Evolutionary conservation across 1,140 invertebrate genomes (phyloP), one percentile per base, ranked within the genome.

Genomic region (Aphaenogaster rudis): DNA sequence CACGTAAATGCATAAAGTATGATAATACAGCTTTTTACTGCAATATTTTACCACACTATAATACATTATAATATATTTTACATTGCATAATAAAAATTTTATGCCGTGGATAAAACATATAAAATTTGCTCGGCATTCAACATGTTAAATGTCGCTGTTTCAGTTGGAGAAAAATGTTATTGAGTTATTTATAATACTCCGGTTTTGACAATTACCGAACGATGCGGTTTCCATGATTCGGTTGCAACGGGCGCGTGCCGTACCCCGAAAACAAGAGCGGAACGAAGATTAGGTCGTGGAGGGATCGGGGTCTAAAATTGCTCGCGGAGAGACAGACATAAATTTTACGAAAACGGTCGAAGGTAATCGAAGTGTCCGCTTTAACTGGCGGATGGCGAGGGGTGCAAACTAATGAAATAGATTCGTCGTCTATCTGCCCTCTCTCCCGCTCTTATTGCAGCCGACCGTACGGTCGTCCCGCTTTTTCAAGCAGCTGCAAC

Each of bases 401-500:
- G 76, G 67, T 69, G 59, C n/a, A 66, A 78, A 71, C 71, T 84
- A 89, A 89, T 67, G 72, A 87, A 87, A 89, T 87, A 86, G 74
- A 89, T 89, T 89, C 74, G 80, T 90, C 85, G 33, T 66, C n/a
- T 63, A 57, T 77, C 21, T 59, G 28, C 74, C 39, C 42, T 50
- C 50, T 85, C 63, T 15, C 21, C 59, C 67, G 9, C 5, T 13
- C 36, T 50, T 28, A 3, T 21, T 63, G 28, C 17, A 52, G 67
- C 36, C 42, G 13, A 54, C 48, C 33, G 33, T 21, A 45, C 21
- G 8, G 7, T n/a, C 33, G 9, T 64, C 42, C 50, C 67, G 15
- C 66, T 80, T 78, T 76, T 74, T 48, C 59, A 88, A 85, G 86
- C 89, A 90, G 89, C 89, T 90, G 89, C 89, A 90, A 42, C 74